A percentile compares a stretch with the other conserved stretches of the same genome.
Evolutionary conservation across 2,888 invertebrate genomes (phyloP).

Genomic region (Caenorhabditis sp.): DNA sequence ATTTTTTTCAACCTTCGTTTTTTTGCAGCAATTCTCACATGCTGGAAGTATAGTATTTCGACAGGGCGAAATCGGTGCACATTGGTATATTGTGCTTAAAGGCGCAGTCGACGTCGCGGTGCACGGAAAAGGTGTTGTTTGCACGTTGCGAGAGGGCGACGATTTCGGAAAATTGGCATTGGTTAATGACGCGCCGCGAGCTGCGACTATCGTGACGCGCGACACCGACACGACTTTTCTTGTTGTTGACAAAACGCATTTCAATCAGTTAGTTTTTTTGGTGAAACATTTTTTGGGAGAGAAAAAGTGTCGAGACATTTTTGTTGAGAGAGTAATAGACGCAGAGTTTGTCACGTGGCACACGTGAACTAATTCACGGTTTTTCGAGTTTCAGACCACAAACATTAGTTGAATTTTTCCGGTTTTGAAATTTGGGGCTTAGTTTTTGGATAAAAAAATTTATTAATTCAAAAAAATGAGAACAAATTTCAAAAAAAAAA

Average conservation of each 20-base stretch:
- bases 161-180: conserved; percentile 87
- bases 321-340: too few species aligned
- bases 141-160: conserved; percentile 83
- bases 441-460: too few species aligned
- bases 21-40: conserved; percentile 15
- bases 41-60: conserved; percentile 76
- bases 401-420: too few species aligned
- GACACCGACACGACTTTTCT: conserved; percentile 85
- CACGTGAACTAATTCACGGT: too few species aligned
- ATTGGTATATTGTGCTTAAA: conserved; percentile 84
- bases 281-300: background rate
- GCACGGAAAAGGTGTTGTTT: conserved; percentile 84
- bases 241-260: conserved; percentile 85
- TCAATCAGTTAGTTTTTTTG: conserved; percentile 76
- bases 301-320: background rate
- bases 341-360: too few species aligned
- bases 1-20: background rate
- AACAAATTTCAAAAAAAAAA: too few species aligned
- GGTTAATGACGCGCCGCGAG: conserved; percentile 85
- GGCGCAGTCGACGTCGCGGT: conserved; percentile 86
- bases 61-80: conserved; percentile 83
- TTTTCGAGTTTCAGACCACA: too few species aligned
- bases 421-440: too few species aligned
- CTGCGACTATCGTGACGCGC: conserved; percentile 82
- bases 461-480: too few species aligned